These are phyloP conservation scores for Burhinus bistriatus DNA, from an alignment of 2,113 vertebrate species.

Conservation along the genomic window DNA sequence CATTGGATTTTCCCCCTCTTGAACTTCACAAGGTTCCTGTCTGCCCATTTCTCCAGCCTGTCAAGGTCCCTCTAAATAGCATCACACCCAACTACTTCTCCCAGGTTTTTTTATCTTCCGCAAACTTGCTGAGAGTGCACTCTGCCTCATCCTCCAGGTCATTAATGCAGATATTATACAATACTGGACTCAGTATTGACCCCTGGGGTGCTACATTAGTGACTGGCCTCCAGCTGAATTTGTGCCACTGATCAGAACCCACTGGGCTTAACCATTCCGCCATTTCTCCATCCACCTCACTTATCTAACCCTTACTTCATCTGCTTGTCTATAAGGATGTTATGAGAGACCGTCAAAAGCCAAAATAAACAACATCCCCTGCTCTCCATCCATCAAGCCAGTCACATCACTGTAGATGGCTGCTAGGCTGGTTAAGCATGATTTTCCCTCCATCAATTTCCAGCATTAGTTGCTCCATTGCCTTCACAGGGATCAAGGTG, in stretches of 20 bases:
- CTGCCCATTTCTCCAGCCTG: not conserved
- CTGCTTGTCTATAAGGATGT: not conserved
- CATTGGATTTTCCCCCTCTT: not conserved
- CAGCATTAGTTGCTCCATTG: not conserved
- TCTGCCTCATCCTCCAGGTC: not conserved
- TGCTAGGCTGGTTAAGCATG: not conserved
- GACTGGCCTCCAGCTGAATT: not conserved
- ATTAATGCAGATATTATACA: not conserved
- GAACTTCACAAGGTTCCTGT: not conserved
- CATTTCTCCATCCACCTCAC: not conserved
- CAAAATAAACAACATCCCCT: not conserved
- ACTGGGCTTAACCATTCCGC: not conserved
- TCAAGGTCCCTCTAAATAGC: not conserved
- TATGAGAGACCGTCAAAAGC: not conserved
- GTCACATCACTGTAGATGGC: not conserved
- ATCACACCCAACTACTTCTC: not conserved
- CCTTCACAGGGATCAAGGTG: not conserved
- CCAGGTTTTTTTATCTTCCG: not conserved
- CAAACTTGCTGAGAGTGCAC: not conserved
- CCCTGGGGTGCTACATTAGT: not conserved
- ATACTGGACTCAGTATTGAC: not conserved
- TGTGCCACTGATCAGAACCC: not conserved
- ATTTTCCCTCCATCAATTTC: not conserved
- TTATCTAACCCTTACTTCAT: not conserved
- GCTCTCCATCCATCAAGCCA: not conserved